Conservation (phyloP, 2,797 vertebrate genomes). For the Pangasius mekongensis region DNA sequence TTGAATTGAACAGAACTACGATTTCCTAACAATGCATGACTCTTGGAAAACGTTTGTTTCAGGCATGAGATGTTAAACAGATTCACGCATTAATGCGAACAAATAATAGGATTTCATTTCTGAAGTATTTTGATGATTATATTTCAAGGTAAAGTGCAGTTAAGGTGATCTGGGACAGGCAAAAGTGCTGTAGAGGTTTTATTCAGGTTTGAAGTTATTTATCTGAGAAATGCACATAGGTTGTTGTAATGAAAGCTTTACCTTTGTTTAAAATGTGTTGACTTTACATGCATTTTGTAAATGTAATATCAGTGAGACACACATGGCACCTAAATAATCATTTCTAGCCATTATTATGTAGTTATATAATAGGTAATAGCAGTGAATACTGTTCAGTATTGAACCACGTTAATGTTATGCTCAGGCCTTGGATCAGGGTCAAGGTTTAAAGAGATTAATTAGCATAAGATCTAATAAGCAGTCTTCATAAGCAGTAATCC, state of each 20-base stretch:
- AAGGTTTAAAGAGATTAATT: background rate
- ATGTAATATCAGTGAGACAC: background rate
- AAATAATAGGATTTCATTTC: background rate
- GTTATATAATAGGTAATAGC: background rate
- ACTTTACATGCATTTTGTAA: background rate
- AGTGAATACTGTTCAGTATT: background rate
- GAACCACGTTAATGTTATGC: background rate
- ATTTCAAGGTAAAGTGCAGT: background rate
- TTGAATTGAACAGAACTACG: background rate
- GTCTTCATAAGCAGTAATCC: background rate
- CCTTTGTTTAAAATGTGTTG: background rate
- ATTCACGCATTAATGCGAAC: background rate
- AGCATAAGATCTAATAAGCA: background rate
- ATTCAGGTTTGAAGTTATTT: background rate
- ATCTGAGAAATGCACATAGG: background rate
- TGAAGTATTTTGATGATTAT: background rate
- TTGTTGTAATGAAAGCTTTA: background rate
- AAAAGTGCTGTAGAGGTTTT: background rate
- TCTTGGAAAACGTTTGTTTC: background rate
- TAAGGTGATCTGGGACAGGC: background rate
- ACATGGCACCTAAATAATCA: background rate
- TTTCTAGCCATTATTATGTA: background rate
- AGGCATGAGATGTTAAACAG: background rate
- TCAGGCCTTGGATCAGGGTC: background rate
- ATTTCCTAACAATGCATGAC: background rate